A percentile compares a stretch with the other conserved stretches of the same genome.
Evolutionary conservation across 2,113 vertebrate species (phyloP).

Genomic region (Bungarus multicinctus): DNA sequence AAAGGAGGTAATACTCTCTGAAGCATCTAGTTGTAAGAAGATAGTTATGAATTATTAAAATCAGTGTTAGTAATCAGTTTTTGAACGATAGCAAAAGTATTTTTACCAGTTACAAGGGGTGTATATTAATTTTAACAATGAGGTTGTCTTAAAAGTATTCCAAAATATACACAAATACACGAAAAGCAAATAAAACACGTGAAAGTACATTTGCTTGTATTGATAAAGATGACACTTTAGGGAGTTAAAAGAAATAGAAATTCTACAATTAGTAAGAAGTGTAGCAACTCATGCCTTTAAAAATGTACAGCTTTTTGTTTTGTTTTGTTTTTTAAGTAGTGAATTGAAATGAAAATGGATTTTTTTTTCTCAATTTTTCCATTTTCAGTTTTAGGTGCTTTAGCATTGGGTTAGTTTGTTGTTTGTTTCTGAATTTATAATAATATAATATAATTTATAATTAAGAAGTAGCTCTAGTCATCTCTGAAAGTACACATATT

Average conservation of each 20-base stretch:
- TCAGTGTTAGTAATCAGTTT: conserved; percentile 35
- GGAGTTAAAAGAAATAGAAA: conserved; percentile 64
- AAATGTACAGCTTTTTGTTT: conserved; percentile 44
- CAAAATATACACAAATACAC: conserved; percentile 22
- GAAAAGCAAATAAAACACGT: conserved; percentile 45
- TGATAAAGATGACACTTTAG: conserved; percentile 54
- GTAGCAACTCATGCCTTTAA: conserved; percentile 61
- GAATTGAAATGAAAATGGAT: conserved; percentile 64
- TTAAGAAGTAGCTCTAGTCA: background rate
- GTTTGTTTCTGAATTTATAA: background rate
- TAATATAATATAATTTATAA: background rate
- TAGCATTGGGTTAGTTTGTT: background rate
- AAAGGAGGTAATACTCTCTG: background rate
- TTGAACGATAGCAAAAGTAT: conserved; percentile 52
- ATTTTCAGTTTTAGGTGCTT: conserved; percentile 51
- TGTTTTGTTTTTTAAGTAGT: conserved; percentile 53
- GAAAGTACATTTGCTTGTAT: conserved; percentile 50
- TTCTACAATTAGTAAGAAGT: conserved; percentile 56
- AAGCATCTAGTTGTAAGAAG: background rate
- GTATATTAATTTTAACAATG: conserved; percentile 51
- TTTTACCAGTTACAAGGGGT: conserved; percentile 47
- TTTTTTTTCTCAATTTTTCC: conserved; percentile 57
- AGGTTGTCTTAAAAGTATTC: conserved; percentile 65
- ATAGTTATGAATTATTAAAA: conserved; percentile 36
- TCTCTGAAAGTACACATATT: conserved; percentile 6